Base-by-base conservation (phyloP, 2,797 vertebrate genomes). In the Arctocebus calabarensis region DNA sequence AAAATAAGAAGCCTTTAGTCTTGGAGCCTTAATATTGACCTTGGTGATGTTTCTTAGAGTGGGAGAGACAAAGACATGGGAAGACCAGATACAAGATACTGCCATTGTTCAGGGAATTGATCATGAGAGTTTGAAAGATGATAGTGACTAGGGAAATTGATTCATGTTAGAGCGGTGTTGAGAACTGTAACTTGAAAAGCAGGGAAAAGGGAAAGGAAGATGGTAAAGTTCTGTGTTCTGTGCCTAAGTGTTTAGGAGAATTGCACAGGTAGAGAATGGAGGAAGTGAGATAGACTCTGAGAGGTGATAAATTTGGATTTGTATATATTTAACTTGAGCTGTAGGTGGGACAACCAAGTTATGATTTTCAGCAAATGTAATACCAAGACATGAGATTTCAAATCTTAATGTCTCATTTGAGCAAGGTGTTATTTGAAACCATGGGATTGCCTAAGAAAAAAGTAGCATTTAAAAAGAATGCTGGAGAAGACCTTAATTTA, bases 401-500 rank as follows among this genome's bases (percentile, higher is more conserved):
- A 57, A 29, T 48, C 29, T 86, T 78, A 55, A 52, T 48, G 32
- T 71, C 45, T 83, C 34, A 78, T 55, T 61, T 48, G 11, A 45
- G 73, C 89, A 66, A 90, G 23, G 8, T 64, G 62, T 57, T 85
- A 81, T n/a, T 68, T 83, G 59, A 90, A 87, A 19, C 20, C 52
- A 57, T 62, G 68, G 43, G 16, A 85, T n/a, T 96, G 12, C 16
- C 83, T 89, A 75, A 66, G 66, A 70, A 90, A 86, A 71, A 78
- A 94, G n/a, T 34, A 68, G 34, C 20, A 32, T 23, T 40, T 68
- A 43, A 79, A 62, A 22, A 75, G 52, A 78, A 34, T 43, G n/a
- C n/a, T n/a, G 48, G 62, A 87, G 68, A 94, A 94, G 52, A 45
- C 34, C 43, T 87, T 88, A 79, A 83, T 84, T 73, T 74, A 96